Evolutionary conservation across 2,113 vertebrate species (phyloP).

Genomic region (Mormyrus iriodes): DNA sequence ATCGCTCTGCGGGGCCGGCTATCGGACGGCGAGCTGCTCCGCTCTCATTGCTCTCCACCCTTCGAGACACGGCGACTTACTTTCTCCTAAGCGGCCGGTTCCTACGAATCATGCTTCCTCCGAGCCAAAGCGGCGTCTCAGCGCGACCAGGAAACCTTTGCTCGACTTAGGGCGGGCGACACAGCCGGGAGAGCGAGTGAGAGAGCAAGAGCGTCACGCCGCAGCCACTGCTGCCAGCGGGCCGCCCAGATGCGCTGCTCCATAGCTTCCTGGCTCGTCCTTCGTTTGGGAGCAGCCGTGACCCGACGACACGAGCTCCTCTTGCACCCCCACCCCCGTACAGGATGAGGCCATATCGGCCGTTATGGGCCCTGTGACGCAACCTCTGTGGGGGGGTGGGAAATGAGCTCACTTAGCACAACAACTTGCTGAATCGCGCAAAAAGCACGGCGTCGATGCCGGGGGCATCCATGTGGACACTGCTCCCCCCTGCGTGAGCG

Average conservation of each 20-base stretch:
- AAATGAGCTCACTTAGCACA: neutral
- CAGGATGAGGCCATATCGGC: neutral
- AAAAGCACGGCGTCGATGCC: neutral
- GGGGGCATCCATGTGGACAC: neutral
- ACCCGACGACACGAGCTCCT: slow-evolving; percentile 36
- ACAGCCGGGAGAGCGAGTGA: neutral
- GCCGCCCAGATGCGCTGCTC: slow-evolving; percentile 12
- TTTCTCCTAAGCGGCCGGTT: slow-evolving; percentile 24
- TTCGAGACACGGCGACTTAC: slow-evolving; percentile 38
- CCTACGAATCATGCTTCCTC: slow-evolving; percentile 47
- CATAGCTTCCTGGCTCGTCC: slow-evolving; percentile 23
- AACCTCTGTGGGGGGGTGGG: neutral
- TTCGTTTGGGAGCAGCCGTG: slow-evolving; percentile 30
- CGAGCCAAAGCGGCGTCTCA: slow-evolving; percentile 32
- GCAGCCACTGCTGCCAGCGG: neutral
- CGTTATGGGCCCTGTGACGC: neutral
- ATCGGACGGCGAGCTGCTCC: neutral
- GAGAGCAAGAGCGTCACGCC: neutral
- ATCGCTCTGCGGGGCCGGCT: neutral
- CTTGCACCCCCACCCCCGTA: neutral
- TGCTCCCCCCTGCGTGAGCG: neutral
- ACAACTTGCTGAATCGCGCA: neutral
- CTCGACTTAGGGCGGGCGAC: slow-evolving; percentile 32
- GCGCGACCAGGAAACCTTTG: slow-evolving; percentile 42
- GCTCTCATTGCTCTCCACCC: neutral